Base-by-base conservation (phyloP, 53 echinoderm and acorn worm genomes). In the Holothuria leucospilota region DNA sequence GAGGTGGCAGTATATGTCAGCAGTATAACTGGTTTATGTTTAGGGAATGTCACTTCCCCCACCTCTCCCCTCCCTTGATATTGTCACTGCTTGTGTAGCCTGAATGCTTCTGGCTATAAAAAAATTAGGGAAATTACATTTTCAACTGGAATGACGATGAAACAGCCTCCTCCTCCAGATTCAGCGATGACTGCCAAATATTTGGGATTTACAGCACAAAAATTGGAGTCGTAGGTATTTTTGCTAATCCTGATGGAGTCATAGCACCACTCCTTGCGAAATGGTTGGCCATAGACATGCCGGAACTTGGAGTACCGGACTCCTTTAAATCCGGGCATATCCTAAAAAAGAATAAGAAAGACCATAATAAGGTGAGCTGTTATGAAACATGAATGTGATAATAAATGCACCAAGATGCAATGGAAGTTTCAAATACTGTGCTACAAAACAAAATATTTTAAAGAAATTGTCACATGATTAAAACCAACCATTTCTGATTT, bases 221-320 rank as follows among this genome's bases (percentile, higher is more conserved):
- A 98, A 67, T 91, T 93, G 77, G 81, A 87, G 30, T 98, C 99
- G 65, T 93, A 93, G 9, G 99, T 86, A 63, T 98, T 98, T 77
- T 90, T 85, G 77, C 93, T 95, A 86, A 95, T 98, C 25, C 87
- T 88, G 68, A 98, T 84, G 25, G 90, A 91, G 74, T 98, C 95
- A 89, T 95, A 98, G 89, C 99, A 95, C 39, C 80, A 86, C 77
- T 98, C 95, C 65, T 91, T 92, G 38, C 94, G 92, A 77, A 75
- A 92, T 15, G 99, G 93, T 34, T 81, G 93, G 77, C 99, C 99
- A 84, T 82, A 98, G 56, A 95, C 99, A 67, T 98, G 99, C 90
- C 99, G 91, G 82, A 91, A 98, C 87, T 98, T 98, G 86, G 99
- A 98, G 88, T 93, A 92, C 34, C 99, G 95, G 88, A 98, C 90